phyloP scores from a whole-genome alignment of 2,888 invertebrate species.

The Lampropteryx suffumata region DNA sequence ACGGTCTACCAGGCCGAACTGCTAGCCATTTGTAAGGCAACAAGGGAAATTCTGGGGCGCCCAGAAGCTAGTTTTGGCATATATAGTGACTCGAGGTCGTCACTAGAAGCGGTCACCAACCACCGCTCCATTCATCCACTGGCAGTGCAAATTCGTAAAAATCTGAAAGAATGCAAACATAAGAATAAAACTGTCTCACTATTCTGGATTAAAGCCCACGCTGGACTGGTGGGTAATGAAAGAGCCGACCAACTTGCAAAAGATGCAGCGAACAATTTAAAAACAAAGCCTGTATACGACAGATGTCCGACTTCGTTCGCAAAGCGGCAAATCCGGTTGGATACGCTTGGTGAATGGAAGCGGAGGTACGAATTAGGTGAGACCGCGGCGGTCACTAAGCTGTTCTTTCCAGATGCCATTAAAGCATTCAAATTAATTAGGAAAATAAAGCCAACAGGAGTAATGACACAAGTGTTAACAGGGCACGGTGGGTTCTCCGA shows the following conservation, averaged over 20 bases:
- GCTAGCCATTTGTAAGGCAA: neutral
- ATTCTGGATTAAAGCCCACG: conserved; percentile 18
- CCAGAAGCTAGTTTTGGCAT: neutral
- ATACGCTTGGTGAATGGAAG: conserved; percentile 9
- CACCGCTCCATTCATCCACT: conserved; percentile 4
- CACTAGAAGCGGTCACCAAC: neutral
- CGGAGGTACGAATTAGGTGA: neutral
- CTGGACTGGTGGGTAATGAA: conserved; percentile 13
- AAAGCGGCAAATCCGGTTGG: neutral
- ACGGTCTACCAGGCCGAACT: conserved; percentile 14
- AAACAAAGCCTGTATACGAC: conserved; percentile 5
- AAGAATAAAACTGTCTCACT: neutral
- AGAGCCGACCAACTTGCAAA: conserved; percentile 17
- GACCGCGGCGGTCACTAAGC: neutral
- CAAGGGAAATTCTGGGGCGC: neutral
- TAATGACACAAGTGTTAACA: neutral
- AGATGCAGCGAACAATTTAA: conserved; percentile 1
- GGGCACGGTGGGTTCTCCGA: neutral
- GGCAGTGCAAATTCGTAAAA: neutral
- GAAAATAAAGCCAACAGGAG: neutral
- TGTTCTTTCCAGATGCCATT: conserved; percentile 13
- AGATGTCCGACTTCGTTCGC: conserved; percentile 7
- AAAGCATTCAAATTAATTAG: neutral
- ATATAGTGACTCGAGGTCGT: conserved; percentile 13
- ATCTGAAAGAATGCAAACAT: neutral